phyloP scores from a whole-genome alignment of 2,797 vertebrate species.

The Premnoplex brunnescens region DNA sequence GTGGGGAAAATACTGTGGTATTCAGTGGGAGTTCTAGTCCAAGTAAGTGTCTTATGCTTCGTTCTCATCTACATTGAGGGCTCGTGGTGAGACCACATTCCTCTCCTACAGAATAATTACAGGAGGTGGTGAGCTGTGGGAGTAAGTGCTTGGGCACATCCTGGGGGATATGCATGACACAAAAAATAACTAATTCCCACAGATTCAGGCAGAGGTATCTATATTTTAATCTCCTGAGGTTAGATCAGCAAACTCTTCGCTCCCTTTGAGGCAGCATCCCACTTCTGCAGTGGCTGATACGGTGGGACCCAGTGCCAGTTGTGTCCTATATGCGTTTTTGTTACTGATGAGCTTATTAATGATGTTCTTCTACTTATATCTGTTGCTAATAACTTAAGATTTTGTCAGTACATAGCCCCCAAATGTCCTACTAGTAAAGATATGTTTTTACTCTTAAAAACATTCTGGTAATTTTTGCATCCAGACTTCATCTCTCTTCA shows the following conservation, averaged over 20 bases:
- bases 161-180: background rate
- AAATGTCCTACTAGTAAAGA: background rate
- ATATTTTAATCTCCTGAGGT: background rate
- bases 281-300: background rate
- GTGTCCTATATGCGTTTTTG: background rate
- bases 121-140: background rate
- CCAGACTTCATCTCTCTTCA: background rate
- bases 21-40: conserved; percentile 16
- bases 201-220: background rate
- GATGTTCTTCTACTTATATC: background rate
- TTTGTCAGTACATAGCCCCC: background rate
- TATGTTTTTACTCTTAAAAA: background rate
- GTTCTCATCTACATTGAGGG: background rate
- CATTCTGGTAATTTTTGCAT: background rate
- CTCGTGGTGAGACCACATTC: background rate
- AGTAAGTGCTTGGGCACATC: background rate
- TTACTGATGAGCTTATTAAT: background rate
- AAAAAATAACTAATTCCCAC: background rate
- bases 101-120: background rate
- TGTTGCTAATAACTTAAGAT: background rate
- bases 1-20: background rate
- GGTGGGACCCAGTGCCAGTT: background rate
- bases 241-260: background rate
- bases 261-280: background rate
- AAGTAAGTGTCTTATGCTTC: background rate